Conservation (phyloP, 2,797 vertebrate genomes). For the Decapterus maruadsi region DNA sequence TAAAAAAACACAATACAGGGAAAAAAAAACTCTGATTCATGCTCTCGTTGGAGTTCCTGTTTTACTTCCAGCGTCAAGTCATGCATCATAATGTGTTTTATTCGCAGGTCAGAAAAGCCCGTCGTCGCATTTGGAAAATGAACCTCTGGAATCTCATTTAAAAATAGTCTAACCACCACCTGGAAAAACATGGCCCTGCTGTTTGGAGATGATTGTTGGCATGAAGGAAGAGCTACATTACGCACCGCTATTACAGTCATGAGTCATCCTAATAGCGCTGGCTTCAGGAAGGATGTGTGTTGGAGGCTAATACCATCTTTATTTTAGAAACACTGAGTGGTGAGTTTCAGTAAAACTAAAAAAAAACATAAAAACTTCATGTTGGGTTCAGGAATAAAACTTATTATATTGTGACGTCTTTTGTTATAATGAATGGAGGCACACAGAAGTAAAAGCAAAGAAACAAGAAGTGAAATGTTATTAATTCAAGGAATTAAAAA, state of each 20-base stretch:
- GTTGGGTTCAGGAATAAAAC: neutral
- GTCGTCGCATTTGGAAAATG: neutral
- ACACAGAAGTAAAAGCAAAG: neutral
- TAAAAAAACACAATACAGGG: no score
- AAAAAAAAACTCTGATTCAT: constrained; percentile 19
- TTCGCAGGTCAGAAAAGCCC: constrained; percentile 21
- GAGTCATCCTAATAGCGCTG: constrained; percentile 38
- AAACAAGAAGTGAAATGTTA: neutral
- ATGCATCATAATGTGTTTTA: constrained; percentile 3
- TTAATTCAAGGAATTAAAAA: constrained; percentile 6
- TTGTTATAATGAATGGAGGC: constrained; percentile 3
- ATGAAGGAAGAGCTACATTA: constrained; percentile 30
- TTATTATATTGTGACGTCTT: neutral
- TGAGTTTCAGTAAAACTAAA: neutral
- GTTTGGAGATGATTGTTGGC: constrained; percentile 22
- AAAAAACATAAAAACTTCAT: neutral
- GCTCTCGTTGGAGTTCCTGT: neutral
- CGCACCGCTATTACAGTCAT: constrained; percentile 7
- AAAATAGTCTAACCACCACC: constrained; percentile 13
- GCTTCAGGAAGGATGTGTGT: constrained; percentile 19
- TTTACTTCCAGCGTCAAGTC: constrained; percentile 2
- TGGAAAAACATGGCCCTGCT: constrained; percentile 27
- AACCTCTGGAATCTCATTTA: constrained; percentile 11
- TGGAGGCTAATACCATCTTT: constrained; percentile 14
- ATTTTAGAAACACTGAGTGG: constrained; percentile 18